Base-by-base conservation (phyloP, 2,888 invertebrate genomes). In the Stenolophus ochropezus region DNA sequence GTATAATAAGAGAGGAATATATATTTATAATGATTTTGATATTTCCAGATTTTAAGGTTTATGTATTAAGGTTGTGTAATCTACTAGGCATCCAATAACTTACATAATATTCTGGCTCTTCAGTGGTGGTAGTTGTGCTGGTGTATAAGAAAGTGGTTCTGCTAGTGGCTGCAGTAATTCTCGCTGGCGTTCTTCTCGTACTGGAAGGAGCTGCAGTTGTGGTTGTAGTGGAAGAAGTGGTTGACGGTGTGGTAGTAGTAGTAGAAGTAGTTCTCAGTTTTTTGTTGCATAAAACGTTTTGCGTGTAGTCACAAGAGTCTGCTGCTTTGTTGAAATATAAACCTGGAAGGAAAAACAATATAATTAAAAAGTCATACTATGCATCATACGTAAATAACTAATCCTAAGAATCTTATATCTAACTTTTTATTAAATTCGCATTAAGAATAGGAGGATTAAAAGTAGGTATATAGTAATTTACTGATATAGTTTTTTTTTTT, bases 291-390 rank as follows among this genome's bases (percentile, higher is more conserved):
- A 93, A 91, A 0, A 97, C 97, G 87, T 97, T 97, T 85, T 96
- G 93, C 0, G 96, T 93, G 87, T 97, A 97, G 89, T 97, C 97
- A 86, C 97, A 97, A 0, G 97, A 97, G 88, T 97, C 97, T 0
- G 97, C 96, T 0, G 94, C 94, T 86, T 96, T 96, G 90, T 97
- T 97, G 90, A 97, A 97, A 87, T 94, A 96, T 6, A 97, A 90
- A 23, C 97, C 97, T 94, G 88, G 1, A 69, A 25, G 14, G 21
- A 61, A 23, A 61, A 58, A 25, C 21, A 5, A 14, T 49, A 18
- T 53, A 16, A 53, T 11, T 4, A n/a, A 2, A 6, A 4, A 49
- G 2, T 4, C 49, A 56, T 18, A 56, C 4, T 33, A n/a, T 33
- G 33, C 8, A 51, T 51, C 4, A 18, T 16, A 14, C 21, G 11